Evolutionary conservation across 2,888 invertebrate species (phyloP).

Genomic region (Luperina nickerlii): DNA sequence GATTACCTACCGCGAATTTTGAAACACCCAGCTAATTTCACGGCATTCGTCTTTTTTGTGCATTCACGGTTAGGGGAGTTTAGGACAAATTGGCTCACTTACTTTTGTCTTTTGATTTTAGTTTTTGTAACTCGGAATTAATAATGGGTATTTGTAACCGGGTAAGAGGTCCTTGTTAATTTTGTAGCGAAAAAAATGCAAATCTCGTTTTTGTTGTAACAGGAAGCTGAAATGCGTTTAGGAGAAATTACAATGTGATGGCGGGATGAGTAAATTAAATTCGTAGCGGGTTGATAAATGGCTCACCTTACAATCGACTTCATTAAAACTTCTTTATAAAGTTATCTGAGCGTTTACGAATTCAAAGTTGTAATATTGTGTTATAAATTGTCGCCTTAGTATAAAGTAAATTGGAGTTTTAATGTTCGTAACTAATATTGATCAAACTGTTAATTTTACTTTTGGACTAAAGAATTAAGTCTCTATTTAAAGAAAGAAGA

Average conservation of each 20-base stretch:
- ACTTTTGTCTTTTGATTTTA: slow-evolving; percentile 64
- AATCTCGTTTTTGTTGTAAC: slow-evolving; percentile 48
- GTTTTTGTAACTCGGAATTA: slow-evolving; percentile 58
- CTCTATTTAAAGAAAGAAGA: too few species aligned
- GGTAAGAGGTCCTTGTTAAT: slow-evolving; percentile 35
- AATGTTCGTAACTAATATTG: background rate
- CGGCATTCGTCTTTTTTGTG: slow-evolving; percentile 77
- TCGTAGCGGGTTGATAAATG: slow-evolving; percentile 36
- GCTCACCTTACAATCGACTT: slow-evolving; percentile 53
- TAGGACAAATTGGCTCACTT: slow-evolving; percentile 64
- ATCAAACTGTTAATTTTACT: background rate
- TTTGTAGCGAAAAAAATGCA: slow-evolving; percentile 47
- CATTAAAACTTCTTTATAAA: slow-evolving; percentile 47
- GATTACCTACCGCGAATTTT: slow-evolving; percentile 79
- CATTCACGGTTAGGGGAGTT: slow-evolving; percentile 67
- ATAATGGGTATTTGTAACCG: slow-evolving; percentile 48
- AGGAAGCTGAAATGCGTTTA: slow-evolving; percentile 48
- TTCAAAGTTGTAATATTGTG: slow-evolving; percentile 20
- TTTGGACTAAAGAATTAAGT: background rate
- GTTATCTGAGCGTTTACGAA: slow-evolving; percentile 27
- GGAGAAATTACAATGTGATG: slow-evolving; percentile 31
- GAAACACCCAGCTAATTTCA: slow-evolving; percentile 76
- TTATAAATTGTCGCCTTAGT: background rate
- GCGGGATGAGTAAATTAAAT: slow-evolving; percentile 46
- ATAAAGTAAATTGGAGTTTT: background rate